Evolutionary conservation across 2,797 vertebrate species (phyloP), one percentile per base, ranked within the genome.

Genomic region (Pseudochirops corinnae): DNA sequence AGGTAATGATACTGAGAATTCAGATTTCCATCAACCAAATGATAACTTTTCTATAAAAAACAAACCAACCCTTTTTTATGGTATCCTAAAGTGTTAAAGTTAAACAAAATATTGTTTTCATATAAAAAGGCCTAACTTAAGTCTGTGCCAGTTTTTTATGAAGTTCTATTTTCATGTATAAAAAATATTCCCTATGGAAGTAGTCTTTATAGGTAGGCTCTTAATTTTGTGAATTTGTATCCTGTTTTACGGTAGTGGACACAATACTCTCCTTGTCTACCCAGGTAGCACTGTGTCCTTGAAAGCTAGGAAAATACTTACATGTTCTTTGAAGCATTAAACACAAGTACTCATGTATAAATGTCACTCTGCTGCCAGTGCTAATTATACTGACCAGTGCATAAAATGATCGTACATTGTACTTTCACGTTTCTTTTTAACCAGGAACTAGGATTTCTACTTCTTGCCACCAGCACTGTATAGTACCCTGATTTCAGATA

Each of bases 81-180:
- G 55, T 97, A 95, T 98, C 92, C 96, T 97, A 57, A 97, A 91
- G 62, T 97, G 97, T 96, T 98, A 60, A 97, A 97, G 57, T 39
- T 1, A 12, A 97, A 50, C 82, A 96, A 96, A 0, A 53, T 91
- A 95, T 95, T 94, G 55, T 95, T 98, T 95, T 97, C 94, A 97
- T 96, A 97, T 50, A 96, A 97, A 60, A 92, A 96, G 92, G 11
- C 55, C 97, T 90, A 96, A 93, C 92, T 97, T 94, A 97, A 91
- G 96, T 95, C 39, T 82, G 18, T 90, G 6, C 74, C 92, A 39
- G 29, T 57, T 57, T 74, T 94, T 94, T 55, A 0, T 33, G 5
- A 10, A 94, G n/a, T 28, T 96, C 91, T 95, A 26, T 96, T 97
- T 96, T 74, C 2, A 26, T 93, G 67, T 11, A 28, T 57, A 60